Percentiles rank a stretch among this genome's conserved stretches.
phyloP scores from a whole-genome alignment of 2,113 vertebrate species.

The Dolichotis patagonum region DNA sequence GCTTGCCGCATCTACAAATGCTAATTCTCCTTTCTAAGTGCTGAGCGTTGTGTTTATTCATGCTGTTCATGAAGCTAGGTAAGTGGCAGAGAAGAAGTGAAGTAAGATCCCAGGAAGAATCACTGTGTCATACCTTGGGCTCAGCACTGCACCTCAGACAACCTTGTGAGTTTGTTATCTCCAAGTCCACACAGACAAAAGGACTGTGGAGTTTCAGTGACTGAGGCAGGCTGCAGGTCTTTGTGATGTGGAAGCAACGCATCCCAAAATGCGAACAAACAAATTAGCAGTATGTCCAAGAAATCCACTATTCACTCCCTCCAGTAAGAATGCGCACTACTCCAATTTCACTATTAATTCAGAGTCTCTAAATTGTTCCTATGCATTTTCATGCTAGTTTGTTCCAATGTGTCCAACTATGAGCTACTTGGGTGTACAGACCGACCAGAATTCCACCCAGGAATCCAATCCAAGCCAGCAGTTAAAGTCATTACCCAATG shows the following conservation, averaged over 20 bases:
- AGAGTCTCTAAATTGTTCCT: neutral
- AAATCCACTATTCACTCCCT: neutral
- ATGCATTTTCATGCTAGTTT: constrained; percentile 49
- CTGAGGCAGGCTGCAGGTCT: neutral
- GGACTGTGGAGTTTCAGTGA: neutral
- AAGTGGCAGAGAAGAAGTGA: neutral
- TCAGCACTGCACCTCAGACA: neutral
- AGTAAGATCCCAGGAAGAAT: accelerated
- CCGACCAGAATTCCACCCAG: constrained; percentile 53
- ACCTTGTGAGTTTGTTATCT: neutral
- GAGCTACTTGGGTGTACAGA: constrained; percentile 52
- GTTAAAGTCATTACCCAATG: constrained; percentile 65
- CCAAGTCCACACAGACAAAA: neutral
- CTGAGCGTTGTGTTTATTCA: neutral
- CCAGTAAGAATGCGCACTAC: neutral
- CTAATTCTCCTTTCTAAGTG: neutral
- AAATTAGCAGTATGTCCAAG: neutral
- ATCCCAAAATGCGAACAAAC: neutral
- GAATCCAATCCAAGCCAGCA: constrained; percentile 65
- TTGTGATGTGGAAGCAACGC: neutral
- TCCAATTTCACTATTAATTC: neutral
- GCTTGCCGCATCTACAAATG: neutral
- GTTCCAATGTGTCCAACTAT: constrained; percentile 66
- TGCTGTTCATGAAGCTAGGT: neutral
- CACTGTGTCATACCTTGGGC: neutral